phyloP scores from a whole-genome alignment of 2,797 vertebrate species.

The Trachops cirrhosus region DNA sequence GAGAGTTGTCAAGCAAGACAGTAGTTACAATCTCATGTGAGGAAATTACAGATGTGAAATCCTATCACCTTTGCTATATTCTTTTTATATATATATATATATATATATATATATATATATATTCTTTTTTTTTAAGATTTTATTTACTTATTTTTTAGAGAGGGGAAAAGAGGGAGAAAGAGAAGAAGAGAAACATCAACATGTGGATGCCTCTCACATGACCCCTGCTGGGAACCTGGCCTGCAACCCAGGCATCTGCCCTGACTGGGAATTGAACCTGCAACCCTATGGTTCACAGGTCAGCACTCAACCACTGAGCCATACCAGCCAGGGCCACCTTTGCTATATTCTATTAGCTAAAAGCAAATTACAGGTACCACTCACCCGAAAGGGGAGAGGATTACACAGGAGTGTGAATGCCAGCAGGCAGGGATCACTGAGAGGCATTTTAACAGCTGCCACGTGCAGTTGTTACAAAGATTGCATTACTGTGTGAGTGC shows the following conservation, averaged over 20 bases:
- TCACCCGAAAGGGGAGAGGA: not conserved
- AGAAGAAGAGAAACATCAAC: too few relatives aligned
- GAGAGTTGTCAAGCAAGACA: not conserved
- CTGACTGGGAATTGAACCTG: too few relatives aligned
- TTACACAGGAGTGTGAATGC: not conserved
- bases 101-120: too few relatives aligned
- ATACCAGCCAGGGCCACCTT: not conserved
- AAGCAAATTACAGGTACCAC: not conserved
- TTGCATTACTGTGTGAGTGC: not conserved
- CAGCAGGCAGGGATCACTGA: not conserved
- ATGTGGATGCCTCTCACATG: too few relatives aligned
- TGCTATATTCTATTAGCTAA: not conserved
- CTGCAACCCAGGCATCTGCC: too few relatives aligned
- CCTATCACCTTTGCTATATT: not conserved
- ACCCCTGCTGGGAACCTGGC: too few relatives aligned
- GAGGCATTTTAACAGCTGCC: not conserved
- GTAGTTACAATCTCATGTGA: not conserved
- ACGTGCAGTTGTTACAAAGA: not conserved
- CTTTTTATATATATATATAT: too few relatives aligned
- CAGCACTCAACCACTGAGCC: too few relatives aligned
- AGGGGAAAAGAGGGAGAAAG: too few relatives aligned
- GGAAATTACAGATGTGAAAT: not conserved
- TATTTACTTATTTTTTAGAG: too few relatives aligned
- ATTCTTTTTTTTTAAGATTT: not conserved
- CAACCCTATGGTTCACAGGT: too few relatives aligned